A percentile compares a stretch with the other conserved stretches of the same genome.
Evolutionary conservation across 2,888 invertebrate species (phyloP).

Genomic region (Dastarcus helophoroides): DNA sequence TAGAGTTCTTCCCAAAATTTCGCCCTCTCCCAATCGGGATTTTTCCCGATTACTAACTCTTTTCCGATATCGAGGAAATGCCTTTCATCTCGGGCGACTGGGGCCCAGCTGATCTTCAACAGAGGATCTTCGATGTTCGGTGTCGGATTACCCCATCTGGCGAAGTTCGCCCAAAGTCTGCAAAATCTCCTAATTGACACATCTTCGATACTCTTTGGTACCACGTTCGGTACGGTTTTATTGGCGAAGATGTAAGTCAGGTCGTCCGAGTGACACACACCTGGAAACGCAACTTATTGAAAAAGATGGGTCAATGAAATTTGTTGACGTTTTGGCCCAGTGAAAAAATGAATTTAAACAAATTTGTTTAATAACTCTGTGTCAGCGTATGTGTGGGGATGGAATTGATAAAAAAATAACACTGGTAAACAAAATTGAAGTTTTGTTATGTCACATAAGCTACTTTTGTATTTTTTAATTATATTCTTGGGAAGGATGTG

Average conservation of each 20-base stretch:
- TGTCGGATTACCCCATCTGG: constrained; percentile 25
- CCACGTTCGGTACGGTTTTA: constrained; percentile 6
- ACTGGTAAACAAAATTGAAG: too few relatives aligned
- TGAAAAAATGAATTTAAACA: too few relatives aligned
- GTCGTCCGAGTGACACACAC: constrained; percentile 29
- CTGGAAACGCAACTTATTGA: constrained; percentile 13
- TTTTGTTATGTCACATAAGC: too few relatives aligned
- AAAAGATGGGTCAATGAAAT: too few relatives aligned
- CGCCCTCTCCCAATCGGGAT: constrained; percentile 25
- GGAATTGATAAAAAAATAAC: too few relatives aligned
- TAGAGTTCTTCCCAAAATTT: constrained; percentile 28
- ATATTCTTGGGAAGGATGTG: too few relatives aligned
- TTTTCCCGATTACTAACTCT: constrained; percentile 19
- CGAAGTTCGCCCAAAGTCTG: constrained; percentile 31
- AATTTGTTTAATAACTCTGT: too few relatives aligned
- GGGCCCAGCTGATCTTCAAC: constrained; percentile 24
- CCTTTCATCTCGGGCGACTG: constrained; percentile 18
- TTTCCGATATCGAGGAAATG: constrained; percentile 26
- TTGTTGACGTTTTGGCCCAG: too few relatives aligned
- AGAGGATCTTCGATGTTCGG: constrained; percentile 17
- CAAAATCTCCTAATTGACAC: constrained; percentile 23
- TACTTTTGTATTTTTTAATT: too few relatives aligned
- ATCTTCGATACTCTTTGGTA: constrained; percentile 20
- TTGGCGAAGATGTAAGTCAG: constrained; percentile 25
- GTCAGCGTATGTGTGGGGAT: too few relatives aligned